Percentiles rank a stretch among this genome's conserved stretches.
phyloP scores from a whole-genome alignment of 2,797 vertebrate genomes.

The Selene dorsalis region DNA sequence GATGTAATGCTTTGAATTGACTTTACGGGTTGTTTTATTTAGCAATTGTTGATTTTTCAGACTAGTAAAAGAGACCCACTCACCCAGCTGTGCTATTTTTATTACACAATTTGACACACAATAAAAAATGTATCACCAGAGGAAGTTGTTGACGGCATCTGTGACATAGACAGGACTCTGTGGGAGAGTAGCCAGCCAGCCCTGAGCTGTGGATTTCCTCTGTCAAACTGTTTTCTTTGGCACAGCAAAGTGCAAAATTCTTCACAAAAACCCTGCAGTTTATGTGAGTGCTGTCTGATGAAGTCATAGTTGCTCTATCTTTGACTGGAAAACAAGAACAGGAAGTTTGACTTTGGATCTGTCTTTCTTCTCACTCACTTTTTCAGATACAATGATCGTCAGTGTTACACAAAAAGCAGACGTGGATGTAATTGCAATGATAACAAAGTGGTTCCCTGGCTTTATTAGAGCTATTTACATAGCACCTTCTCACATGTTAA shows the following conservation, averaged over 20 bases:
- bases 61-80: neutral
- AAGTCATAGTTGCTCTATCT: constrained; percentile 28
- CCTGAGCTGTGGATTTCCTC: constrained; percentile 53
- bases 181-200: constrained; percentile 27
- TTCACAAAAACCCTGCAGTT: constrained; percentile 24
- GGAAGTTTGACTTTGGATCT: constrained; percentile 17
- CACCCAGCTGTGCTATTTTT: constrained; percentile 26
- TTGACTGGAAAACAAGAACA: constrained; percentile 31
- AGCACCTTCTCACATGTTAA: neutral
- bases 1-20: neutral
- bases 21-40: constrained; percentile 10
- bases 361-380: constrained; percentile 11
- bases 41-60: constrained; percentile 6
- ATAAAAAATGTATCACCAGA: constrained; percentile 26
- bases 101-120: constrained; percentile 24
- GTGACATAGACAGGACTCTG: constrained; percentile 32
- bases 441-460: neutral
- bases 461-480: neutral
- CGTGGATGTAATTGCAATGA: neutral
- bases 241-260: constrained; percentile 9
- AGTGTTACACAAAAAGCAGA: neutral
- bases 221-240: constrained; percentile 59
- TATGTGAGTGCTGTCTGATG: constrained; percentile 31
- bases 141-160: constrained; percentile 63
- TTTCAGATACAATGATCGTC: neutral